Evolutionary conservation across 92 coral and sea anemone genomes (phyloP).

Genomic region (Palythoa grandiflora): DNA sequence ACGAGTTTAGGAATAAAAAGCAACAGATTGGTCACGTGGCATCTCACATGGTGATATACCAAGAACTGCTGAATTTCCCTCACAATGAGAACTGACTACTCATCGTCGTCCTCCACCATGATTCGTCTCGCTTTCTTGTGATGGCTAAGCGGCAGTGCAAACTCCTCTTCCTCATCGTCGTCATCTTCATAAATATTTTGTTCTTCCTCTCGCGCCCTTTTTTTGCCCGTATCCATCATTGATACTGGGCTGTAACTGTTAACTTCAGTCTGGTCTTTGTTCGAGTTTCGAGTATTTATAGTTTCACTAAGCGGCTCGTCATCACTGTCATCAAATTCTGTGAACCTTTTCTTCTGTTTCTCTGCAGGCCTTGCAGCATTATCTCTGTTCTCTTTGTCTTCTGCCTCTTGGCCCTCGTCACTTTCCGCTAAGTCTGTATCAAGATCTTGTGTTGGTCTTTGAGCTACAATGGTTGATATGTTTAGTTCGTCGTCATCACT

Average conservation of each 20-base stretch:
- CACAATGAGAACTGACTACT: constrained; percentile 3
- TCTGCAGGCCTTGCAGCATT: constrained; percentile 11
- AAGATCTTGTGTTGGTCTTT: not conserved
- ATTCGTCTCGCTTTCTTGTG: constrained; percentile 61
- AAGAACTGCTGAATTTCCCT: not conserved
- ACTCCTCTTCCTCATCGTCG: constrained; percentile 54
- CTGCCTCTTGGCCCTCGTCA: not conserved
- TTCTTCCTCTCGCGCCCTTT: constrained; percentile 51
- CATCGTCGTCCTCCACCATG: constrained; percentile 65
- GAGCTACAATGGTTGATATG: not conserved
- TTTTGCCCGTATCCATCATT: constrained; percentile 20
- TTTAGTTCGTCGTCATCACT: constrained; percentile 23
- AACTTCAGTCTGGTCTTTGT: not conserved
- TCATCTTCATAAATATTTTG: constrained; percentile 26
- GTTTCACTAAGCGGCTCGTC: constrained; percentile 29
- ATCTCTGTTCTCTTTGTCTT: constrained; percentile 31
- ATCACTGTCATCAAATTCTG: constrained; percentile 54
- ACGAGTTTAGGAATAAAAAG: not conserved
- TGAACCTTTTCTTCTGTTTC: constrained; percentile 32
- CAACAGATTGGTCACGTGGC: not conserved
- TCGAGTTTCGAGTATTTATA: not conserved
- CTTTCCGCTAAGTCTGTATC: not conserved
- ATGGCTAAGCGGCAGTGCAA: constrained; percentile 59
- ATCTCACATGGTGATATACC: not conserved
- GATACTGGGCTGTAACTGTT: constrained; percentile 4